Percentiles rank a stretch among this genome's conserved stretches.
Conservation (phyloP, 1,140 invertebrate species). For the Pachyrhynchus sulphureomaculatus region DNA sequence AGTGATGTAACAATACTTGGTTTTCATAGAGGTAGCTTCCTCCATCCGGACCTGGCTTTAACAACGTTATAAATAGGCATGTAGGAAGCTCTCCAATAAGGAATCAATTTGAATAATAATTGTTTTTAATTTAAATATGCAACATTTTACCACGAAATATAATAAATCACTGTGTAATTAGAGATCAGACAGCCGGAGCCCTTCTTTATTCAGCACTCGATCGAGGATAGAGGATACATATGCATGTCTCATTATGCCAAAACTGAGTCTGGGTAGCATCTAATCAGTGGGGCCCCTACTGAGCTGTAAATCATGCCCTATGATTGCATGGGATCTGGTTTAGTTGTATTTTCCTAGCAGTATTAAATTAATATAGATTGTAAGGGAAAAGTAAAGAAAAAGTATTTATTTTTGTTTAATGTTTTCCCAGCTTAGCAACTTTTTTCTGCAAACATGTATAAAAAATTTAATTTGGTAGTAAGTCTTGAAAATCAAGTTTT, state of each 20-base stretch:
- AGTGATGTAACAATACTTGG: too few relatives aligned
- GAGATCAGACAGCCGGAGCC: conserved; percentile 28
- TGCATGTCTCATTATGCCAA: conserved; percentile 44
- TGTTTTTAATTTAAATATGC: conserved; percentile 38
- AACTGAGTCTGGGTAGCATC: conserved; percentile 2
- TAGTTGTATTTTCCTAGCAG: too few relatives aligned
- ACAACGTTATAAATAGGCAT: conserved; percentile 22
- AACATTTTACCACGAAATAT: conserved; percentile 16
- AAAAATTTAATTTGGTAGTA: too few relatives aligned
- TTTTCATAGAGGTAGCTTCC: too few relatives aligned
- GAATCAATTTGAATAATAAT: conserved; percentile 41
- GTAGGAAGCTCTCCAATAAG: conserved; percentile 27
- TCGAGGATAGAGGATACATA: conserved; percentile 37
- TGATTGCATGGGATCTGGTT: too few relatives aligned
- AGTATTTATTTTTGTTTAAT: too few relatives aligned
- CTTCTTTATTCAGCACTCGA: conserved; percentile 29
- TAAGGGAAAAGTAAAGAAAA: too few relatives aligned
- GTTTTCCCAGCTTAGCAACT: too few relatives aligned
- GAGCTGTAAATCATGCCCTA: conserved; percentile 2
- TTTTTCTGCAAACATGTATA: too few relatives aligned
- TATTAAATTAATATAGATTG: too few relatives aligned
- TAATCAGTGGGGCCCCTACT: conserved; percentile 5
- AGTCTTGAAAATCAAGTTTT: too few relatives aligned
- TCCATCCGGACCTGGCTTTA: conserved; percentile 6
- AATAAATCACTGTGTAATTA: conserved; percentile 40